Evolutionary conservation across 2,113 vertebrate genomes (phyloP).

Genomic region (Thamnaconus septentrionalis): DNA sequence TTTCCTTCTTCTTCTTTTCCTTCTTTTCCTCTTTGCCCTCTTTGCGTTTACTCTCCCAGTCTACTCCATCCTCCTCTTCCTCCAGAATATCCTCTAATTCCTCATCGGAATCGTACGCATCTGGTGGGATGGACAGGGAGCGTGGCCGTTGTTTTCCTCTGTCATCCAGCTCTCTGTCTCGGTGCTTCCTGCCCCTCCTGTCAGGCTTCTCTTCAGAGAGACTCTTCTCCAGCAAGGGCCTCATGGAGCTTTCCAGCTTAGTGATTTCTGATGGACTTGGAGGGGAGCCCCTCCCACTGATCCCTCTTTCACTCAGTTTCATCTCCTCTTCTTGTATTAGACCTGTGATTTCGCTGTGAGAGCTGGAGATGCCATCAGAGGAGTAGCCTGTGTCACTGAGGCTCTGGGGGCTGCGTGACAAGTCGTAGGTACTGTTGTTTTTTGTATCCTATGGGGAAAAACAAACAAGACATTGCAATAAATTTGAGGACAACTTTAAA

Average conservation of each 20-base stretch:
- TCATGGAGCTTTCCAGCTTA: conserved; percentile 89
- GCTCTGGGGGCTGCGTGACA: conserved; percentile 85
- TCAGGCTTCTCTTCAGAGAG: conserved; percentile 71
- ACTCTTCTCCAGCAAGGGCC: conserved; percentile 84
- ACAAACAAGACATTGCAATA: conserved; percentile 1
- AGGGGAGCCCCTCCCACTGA: conserved; percentile 78
- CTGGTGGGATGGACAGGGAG: conserved; percentile 91
- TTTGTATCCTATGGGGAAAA: conserved; percentile 80
- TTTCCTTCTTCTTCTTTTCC: conserved; percentile 79
- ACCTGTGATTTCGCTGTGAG: conserved; percentile 96
- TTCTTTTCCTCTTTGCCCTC: conserved; percentile 84
- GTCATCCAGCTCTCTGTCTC: conserved; percentile 71
- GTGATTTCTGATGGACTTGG: conserved; percentile 91
- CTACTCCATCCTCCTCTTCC: conserved; percentile 87
- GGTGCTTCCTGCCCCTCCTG: conserved; percentile 61
- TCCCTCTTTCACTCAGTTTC: conserved; percentile 86
- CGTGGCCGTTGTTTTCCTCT: conserved; percentile 86
- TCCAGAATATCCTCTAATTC: conserved; percentile 92
- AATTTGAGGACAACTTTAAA: not conserved
- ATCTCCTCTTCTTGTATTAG: conserved; percentile 93
- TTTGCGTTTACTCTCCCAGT: conserved; percentile 84
- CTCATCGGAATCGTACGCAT: conserved; percentile 93
- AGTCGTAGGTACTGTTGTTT: conserved; percentile 90
- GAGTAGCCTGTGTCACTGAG: conserved; percentile 83
- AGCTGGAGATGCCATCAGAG: conserved; percentile 87